phyloP scores from a whole-genome alignment of 2,797 vertebrate genomes.

The Onychomys arenicola region DNA sequence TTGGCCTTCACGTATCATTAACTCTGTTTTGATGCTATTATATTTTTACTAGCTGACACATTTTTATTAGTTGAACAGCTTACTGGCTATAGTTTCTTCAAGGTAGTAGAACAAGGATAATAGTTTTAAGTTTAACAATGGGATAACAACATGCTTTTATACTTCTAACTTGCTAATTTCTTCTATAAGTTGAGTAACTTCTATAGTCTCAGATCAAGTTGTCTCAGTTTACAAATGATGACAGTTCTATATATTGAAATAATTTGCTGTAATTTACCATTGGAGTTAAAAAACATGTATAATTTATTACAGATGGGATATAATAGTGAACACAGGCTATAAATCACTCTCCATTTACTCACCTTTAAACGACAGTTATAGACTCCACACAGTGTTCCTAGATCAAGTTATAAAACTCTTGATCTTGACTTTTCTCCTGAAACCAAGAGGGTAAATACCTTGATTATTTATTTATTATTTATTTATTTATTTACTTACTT shows the following conservation, averaged over 20 bases:
- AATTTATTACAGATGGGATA: slow-evolving; percentile 10
- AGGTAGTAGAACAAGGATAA: not conserved
- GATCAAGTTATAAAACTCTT: not conserved
- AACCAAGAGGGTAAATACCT: not conserved
- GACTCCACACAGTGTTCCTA: not conserved
- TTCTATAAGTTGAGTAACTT: not conserved
- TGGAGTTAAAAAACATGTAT: not conserved
- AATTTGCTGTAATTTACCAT: not conserved
- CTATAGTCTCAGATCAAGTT: not conserved
- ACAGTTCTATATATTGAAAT: slow-evolving; percentile 20
- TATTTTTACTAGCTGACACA: slow-evolving; percentile 46
- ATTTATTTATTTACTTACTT: too few species aligned
- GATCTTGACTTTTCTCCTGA: not conserved
- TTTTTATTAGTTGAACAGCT: slow-evolving; percentile 62
- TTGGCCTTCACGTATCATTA: not conserved
- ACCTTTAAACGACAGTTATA: not conserved
- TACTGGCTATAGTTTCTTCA: slow-evolving; percentile 44
- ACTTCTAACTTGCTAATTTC: not conserved
- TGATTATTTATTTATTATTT: too few species aligned
- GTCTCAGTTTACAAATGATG: not conserved
- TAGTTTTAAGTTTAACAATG: not conserved
- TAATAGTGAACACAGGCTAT: not conserved
- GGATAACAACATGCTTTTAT: not conserved
- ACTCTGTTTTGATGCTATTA: slow-evolving; percentile 42
- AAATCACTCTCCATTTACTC: not conserved